Conservation (phyloP, 92 coral and sea anemone species). For the Virgularia gustaviana region DNA sequence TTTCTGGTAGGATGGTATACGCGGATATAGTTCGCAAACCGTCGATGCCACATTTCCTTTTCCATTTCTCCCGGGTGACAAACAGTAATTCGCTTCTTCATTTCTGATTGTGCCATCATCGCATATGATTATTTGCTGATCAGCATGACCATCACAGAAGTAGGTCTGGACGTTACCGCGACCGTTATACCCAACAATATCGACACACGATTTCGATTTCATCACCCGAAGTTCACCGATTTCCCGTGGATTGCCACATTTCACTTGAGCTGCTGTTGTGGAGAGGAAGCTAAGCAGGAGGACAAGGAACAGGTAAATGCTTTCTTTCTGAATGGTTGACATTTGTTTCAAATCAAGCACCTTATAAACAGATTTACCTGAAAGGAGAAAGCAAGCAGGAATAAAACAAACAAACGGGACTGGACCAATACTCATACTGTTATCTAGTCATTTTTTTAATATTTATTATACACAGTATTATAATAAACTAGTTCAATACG, state of each 20-base stretch:
- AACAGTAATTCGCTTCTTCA: conserved; percentile 30
- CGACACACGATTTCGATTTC: conserved; percentile 17
- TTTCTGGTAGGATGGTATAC: conserved; percentile 24
- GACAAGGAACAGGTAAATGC: too few species aligned
- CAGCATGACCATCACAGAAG: conserved; percentile 24
- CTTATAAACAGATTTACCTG: too few species aligned
- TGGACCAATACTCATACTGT: too few species aligned
- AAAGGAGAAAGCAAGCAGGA: too few species aligned
- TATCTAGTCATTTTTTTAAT: too few species aligned
- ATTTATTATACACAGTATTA: too few species aligned
- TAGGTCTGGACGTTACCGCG: conserved; percentile 3
- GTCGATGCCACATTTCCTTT: conserved; percentile 39
- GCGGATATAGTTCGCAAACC: conserved; percentile 25
- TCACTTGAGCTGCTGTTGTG: conserved; percentile 28
- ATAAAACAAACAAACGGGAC: too few species aligned
- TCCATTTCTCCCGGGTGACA: conserved; percentile 30
- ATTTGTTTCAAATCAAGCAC: too few species aligned
- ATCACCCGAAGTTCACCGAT: conserved; percentile 43
- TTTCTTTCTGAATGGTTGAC: too few species aligned
- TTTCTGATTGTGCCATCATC: conserved; percentile 37
- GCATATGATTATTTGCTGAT: neutral
- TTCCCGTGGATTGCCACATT: conserved; percentile 27
- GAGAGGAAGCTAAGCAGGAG: conserved; percentile 22
- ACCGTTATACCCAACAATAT: conserved; percentile 9
- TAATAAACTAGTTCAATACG: too few species aligned